Evolutionary conservation across 1,140 invertebrate genomes (phyloP).

Genomic region (Liolophura sinensis): DNA sequence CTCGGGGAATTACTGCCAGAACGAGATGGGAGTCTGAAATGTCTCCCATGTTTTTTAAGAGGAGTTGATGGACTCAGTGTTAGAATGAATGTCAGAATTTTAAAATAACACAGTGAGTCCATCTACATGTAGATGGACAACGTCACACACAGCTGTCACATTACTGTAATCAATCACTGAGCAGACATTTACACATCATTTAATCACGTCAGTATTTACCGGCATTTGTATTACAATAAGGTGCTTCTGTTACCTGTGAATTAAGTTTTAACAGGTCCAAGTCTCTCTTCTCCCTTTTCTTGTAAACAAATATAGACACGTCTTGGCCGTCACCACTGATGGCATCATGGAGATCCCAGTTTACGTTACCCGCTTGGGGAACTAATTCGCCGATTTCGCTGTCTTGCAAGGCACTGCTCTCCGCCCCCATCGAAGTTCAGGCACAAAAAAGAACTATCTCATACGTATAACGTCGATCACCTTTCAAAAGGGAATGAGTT

Average conservation of each 20-base stretch:
- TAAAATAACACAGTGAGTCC: background rate
- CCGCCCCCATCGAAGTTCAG: slow-evolving; percentile 31
- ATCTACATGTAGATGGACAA: background rate
- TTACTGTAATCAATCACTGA: background rate
- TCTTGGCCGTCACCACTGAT: slow-evolving; percentile 19
- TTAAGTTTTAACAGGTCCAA: slow-evolving; percentile 27
- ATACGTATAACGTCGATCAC: too few relatives aligned
- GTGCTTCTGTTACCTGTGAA: slow-evolving; percentile 24
- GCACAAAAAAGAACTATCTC: too few relatives aligned
- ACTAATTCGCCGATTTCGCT: slow-evolving; percentile 31
- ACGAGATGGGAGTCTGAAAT: background rate
- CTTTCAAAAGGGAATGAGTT: too few relatives aligned
- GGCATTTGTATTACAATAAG: background rate
- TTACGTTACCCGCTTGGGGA: slow-evolving; percentile 6
- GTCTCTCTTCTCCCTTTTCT: slow-evolving; percentile 27
- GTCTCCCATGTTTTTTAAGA: background rate
- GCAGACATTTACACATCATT: background rate
- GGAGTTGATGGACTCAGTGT: background rate
- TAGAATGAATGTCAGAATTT: too few relatives aligned
- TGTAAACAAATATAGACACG: slow-evolving; percentile 27
- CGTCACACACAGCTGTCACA: too few relatives aligned
- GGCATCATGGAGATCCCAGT: slow-evolving; percentile 30
- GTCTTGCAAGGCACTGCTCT: slow-evolving; percentile 33
- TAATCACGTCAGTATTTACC: background rate
- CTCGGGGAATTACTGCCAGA: background rate